A percentile compares a stretch with the other conserved stretches of the same genome.
phyloP scores from a whole-genome alignment of 2,113 vertebrate species.

The Semicossyphus pulcher region DNA sequence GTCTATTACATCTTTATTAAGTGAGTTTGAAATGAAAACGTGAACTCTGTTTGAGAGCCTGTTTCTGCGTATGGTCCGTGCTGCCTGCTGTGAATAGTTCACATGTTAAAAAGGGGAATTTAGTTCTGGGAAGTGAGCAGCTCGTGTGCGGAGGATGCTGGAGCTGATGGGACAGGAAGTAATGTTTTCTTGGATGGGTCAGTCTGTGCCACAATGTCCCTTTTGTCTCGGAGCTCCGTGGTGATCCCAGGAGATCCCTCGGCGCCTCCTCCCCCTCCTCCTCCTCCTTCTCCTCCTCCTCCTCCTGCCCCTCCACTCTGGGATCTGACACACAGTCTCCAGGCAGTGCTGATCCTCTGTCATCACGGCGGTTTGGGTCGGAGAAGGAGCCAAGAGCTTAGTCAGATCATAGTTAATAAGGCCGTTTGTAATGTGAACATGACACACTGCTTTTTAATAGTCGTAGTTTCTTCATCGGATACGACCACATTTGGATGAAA shows the following conservation, averaged over 20 bases:
- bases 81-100: neutral
- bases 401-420: constrained; percentile 58
- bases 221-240: constrained; percentile 66
- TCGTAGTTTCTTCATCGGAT: constrained; percentile 15
- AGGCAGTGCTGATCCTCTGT: constrained; percentile 46
- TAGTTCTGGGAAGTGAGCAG: constrained; percentile 61
- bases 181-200: constrained; percentile 63
- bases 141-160: constrained; percentile 61
- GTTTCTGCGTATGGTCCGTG: neutral
- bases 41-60: neutral
- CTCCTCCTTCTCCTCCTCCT: neutral
- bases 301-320: constrained; percentile 22
- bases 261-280: constrained; percentile 19
- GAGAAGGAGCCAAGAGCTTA: constrained; percentile 41
- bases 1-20: too few relatives aligned
- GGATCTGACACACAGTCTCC: constrained; percentile 68
- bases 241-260: constrained; percentile 63
- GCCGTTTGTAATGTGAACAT: constrained; percentile 35
- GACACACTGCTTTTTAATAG: constrained; percentile 31
- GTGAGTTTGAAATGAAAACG: neutral
- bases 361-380: constrained; percentile 32
- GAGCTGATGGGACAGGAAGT: constrained; percentile 74
- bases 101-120: constrained; percentile 9
- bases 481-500: neutral
- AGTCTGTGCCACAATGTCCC: constrained; percentile 71